Evolutionary conservation across 2,113 vertebrate species (phyloP).

Genomic region (Xerus inauris): DNA sequence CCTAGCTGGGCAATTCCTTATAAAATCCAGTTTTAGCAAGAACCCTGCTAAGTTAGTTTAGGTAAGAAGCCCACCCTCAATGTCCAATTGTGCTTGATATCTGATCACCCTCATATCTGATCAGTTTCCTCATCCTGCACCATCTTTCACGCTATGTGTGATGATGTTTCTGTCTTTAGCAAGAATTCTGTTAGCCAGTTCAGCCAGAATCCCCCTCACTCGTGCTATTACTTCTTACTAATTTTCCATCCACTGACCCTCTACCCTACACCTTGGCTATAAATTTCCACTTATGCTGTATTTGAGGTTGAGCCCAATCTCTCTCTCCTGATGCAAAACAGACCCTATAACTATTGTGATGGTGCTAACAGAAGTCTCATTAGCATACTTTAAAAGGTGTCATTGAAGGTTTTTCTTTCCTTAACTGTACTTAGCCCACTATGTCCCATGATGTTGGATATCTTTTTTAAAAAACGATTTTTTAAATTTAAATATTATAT

Average conservation of each 20-base stretch:
- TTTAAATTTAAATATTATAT: neutral
- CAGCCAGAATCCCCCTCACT: neutral
- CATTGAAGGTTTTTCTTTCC: neutral
- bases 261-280: neutral
- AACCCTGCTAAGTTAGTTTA: neutral
- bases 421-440: neutral
- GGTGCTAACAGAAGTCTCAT: neutral
- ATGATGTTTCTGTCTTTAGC: neutral
- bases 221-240: neutral
- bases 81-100: neutral
- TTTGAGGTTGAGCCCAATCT: neutral
- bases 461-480: conserved; percentile 18
- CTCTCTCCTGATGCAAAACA: neutral
- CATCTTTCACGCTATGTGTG: too few species aligned
- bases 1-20: neutral
- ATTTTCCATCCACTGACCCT: neutral
- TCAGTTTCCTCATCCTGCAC: too few species aligned
- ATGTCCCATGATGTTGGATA: neutral
- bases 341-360: neutral
- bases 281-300: neutral
- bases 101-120: neutral
- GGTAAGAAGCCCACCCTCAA: neutral
- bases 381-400: neutral
- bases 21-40: neutral
- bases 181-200: neutral